phyloP scores from a whole-genome alignment of 2,797 vertebrate species.

The Pygocentrus nattereri region DNA sequence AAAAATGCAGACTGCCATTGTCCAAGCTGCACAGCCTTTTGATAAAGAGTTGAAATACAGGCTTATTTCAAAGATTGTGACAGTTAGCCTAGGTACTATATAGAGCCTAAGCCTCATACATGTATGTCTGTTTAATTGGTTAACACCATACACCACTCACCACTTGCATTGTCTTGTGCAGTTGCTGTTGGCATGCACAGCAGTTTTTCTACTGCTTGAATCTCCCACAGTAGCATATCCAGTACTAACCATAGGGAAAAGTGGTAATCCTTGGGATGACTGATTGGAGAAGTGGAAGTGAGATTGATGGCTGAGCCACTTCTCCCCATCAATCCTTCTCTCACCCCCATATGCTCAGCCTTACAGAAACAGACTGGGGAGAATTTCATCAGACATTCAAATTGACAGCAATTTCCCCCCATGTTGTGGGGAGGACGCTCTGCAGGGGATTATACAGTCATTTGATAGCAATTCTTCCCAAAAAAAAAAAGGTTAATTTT shows the following conservation, averaged over 20 bases:
- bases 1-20: constrained; percentile 22
- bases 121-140: background rate
- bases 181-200: background rate
- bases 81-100: background rate
- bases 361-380: constrained; percentile 72
- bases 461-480: constrained; percentile 5
- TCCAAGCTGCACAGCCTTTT: constrained; percentile 23
- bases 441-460: constrained; percentile 13
- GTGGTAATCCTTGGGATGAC: constrained; percentile 39
- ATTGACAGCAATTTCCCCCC: constrained; percentile 67
- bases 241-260: constrained; percentile 17
- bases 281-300: constrained; percentile 37
- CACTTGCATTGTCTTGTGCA: background rate
- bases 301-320: constrained; percentile 48
- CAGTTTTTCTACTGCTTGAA: background rate
- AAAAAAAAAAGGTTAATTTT: background rate
- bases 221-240: constrained; percentile 5
- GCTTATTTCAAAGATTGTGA: background rate
- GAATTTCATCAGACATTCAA: constrained; percentile 71
- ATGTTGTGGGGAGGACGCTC: background rate
- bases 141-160: background rate
- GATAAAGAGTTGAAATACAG: background rate
- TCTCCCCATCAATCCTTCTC: constrained; percentile 34
- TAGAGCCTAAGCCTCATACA: background rate
- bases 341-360: constrained; percentile 67